Evolutionary conservation across 2,797 vertebrate genomes (phyloP).

Genomic region (Amphiprion clarkii): DNA sequence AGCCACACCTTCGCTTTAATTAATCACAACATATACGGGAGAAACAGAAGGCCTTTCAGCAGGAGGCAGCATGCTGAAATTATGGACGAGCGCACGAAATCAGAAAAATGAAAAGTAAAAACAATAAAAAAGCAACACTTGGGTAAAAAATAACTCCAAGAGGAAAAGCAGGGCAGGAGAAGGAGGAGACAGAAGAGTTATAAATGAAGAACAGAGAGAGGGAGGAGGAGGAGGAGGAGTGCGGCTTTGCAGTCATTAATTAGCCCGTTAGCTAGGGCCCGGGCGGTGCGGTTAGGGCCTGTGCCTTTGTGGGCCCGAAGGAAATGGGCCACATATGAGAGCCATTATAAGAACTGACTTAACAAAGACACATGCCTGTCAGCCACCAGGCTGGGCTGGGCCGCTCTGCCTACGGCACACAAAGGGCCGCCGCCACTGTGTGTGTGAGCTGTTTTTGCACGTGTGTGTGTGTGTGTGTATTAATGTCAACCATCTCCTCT

Average conservation of each 20-base stretch:
- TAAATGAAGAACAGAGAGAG: constrained; percentile 74
- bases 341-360: constrained; percentile 93
- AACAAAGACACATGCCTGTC: constrained; percentile 97
- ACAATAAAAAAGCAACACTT: constrained; percentile 46
- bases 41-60: constrained; percentile 11
- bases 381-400: constrained; percentile 91
- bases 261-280: constrained; percentile 85
- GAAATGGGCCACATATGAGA: constrained; percentile 96
- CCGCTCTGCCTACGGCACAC: constrained; percentile 64
- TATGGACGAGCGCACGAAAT: neutral
- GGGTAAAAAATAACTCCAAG: constrained; percentile 8
- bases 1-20: constrained; percentile 11
- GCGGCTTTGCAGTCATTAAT: constrained; percentile 84
- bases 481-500: constrained; percentile 22
- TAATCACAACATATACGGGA: neutral
- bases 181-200: constrained; percentile 70
- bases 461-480: constrained; percentile 16
- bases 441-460: constrained; percentile 23
- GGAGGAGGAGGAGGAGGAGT: constrained; percentile 73
- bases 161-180: constrained; percentile 3
- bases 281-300: constrained; percentile 82
- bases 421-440: constrained; percentile 58
- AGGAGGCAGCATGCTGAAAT: constrained; percentile 4
- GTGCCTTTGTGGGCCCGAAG: constrained; percentile 89
- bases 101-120: constrained; percentile 39